Base-by-base conservation (phyloP, 2,888 invertebrate species). In the Ryuthela nishihirai region DNA sequence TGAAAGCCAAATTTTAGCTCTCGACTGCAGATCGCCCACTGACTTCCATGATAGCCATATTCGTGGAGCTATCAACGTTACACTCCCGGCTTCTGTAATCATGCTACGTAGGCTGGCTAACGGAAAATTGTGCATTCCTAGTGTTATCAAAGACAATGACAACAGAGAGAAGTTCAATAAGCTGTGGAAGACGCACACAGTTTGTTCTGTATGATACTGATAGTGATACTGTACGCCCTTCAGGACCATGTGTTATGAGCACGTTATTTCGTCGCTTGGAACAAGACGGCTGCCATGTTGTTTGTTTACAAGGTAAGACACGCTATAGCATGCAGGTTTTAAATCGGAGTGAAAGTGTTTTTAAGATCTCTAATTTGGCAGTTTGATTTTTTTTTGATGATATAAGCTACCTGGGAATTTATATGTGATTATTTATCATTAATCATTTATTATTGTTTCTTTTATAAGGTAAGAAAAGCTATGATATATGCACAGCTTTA, bases 21-120 rank as follows among this genome's bases (percentile, higher is more conserved):
- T 94, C 72, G 94, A 94, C 76, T 93, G 93, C 74, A 83, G 94
- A 54, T 84, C 86, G 68, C 87, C 88, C 50, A 84, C 85, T 69
- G 92, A 93, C 70, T 94, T 85, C 75, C 81, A 84, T 44, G 83
- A 85, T 70, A 85, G 85, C 68, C 93, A 92, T 73, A 86, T 94
- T 68, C 81, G 89, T 68, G 87, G 88, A 65, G 89, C 93, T 53
- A 89, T 94, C 48, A 91, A 92, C 75, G 85, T 94, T 71, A 87
- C 89, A 62, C 87, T 94, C 73, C 93, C 94, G 44, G 88, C 88
- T 72, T 62, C 62, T 1, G 44, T 44, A 1, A 89, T 94, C 65
- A 90, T 94, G 88, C 76, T 93, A 70, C 80, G 93, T 49, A 82
- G 94, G 54, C 77, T 94, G 69, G 89, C 90, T 40, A 88, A 89